Base-by-base conservation (phyloP, 1,140 invertebrate genomes). In the Magallana ariakensis region DNA sequence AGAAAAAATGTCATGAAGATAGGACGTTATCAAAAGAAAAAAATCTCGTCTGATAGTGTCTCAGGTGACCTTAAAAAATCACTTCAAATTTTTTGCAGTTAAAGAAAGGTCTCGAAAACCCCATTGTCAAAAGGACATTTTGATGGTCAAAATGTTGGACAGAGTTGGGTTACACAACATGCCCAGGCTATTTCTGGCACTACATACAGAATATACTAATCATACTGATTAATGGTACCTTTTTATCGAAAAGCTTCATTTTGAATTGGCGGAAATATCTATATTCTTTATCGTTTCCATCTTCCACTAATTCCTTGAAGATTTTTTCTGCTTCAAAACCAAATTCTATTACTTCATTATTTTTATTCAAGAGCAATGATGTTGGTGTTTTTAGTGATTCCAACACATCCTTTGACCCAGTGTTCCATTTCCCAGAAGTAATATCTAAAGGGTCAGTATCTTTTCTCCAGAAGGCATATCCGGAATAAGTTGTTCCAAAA, bases 201-300 rank as follows among this genome's bases (percentile, higher is more conserved):
- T n/a, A n/a, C n/a, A n/a, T n/a, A n/a, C n/a, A n/a, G n/a, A n/a
- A n/a, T n/a, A n/a, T n/a, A n/a, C n/a, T n/a, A n/a, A n/a, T n/a
- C n/a, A n/a, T n/a, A n/a, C n/a, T n/a, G n/a, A n/a, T n/a, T n/a
- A n/a, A n/a, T n/a, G n/a, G n/a, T 93, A 96, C 95, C 88, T 94
- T 91, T 87, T 95, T 94, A 80, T 95, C 93, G 89, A 96, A 95
- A 7, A 96, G 92, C 33, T 93, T 91, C 95, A 96, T 96, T 92
- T 96, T 96, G 92, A 96, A 96, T 91, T 96, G 96, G 88, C 96
- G 95, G 92, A 96, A 96, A 90, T 95, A 96, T 10, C 95, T 90
- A 95, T 95, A 96, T 26, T 92, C 92, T 80, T 94, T 82, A 15
- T 82, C 53, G 8, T 15, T 92, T 5, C 95, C 95, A 84, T 96